Percentiles rank a stretch among this genome's conserved stretches.
Evolutionary conservation across 1,140 invertebrate species (phyloP).

Genomic region (Zophobas morio): DNA sequence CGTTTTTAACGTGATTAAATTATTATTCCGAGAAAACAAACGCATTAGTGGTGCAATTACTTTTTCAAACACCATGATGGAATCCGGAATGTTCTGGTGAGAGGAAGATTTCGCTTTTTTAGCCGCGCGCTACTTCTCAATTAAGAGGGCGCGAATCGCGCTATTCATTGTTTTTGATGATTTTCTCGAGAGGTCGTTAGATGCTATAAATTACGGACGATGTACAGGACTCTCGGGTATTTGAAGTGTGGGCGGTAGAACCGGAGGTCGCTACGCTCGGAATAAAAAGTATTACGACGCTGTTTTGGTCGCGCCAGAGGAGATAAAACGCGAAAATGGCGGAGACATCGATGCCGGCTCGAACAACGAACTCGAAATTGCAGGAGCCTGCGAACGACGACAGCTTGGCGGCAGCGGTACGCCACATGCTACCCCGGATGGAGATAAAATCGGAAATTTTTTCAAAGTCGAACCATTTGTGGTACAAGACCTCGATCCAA

Average conservation of each 20-base stretch:
- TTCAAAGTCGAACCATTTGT: too few species aligned
- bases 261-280: constrained; percentile 7
- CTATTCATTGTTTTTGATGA: constrained; percentile 17
- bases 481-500: too few species aligned
- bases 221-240: constrained; percentile 9
- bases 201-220: constrained; percentile 24
- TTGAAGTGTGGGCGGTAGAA: constrained; percentile 34
- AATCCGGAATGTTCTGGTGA: constrained; percentile 14
- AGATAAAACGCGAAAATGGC: not conserved
- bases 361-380: not conserved
- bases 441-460: too few species aligned
- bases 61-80: constrained; percentile 39
- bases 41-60: constrained; percentile 39
- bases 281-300: constrained; percentile 30
- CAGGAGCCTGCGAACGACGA: too few species aligned
- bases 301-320: not conserved
- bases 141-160: not conserved
- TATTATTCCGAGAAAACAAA: constrained; percentile 41
- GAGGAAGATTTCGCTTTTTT: constrained; percentile 12
- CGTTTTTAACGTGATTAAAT: constrained; percentile 42
- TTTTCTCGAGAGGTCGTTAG: constrained; percentile 17
- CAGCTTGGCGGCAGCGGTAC: too few species aligned
- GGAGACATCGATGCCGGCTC: constrained; percentile 12
- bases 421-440: too few species aligned
- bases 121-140: not conserved